These are phyloP conservation scores for Tipula confusa DNA, from an alignment of 2,888 invertebrate species.

Conservation along the genomic window DNA sequence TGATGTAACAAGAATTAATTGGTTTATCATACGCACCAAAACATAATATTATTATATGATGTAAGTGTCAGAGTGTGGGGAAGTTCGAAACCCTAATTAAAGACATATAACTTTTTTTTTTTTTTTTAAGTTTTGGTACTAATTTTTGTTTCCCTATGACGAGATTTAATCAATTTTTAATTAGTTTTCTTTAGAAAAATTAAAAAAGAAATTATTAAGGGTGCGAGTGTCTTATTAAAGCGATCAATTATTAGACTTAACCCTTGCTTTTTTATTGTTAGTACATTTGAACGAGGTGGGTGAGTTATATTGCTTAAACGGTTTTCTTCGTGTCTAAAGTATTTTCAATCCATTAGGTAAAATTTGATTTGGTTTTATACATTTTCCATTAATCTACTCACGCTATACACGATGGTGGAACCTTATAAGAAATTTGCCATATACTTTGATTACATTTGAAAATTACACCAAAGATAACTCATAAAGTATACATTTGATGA, in stretches of 20 bases:
- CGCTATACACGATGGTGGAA: not conserved
- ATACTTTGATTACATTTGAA: too few relatives aligned
- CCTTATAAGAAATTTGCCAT: too few relatives aligned
- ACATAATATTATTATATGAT: not conserved
- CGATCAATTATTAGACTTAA: constrained; percentile 3
- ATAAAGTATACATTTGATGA: too few relatives aligned
- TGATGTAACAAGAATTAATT: not conserved
- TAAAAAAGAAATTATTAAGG: not conserved
- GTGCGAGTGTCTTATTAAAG: not conserved
- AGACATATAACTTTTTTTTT: not conserved
- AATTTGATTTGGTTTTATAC: too few relatives aligned
- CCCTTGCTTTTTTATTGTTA: not conserved
- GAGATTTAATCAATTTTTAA: constrained; percentile 20
- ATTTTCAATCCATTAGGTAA: not conserved
- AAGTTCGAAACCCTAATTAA: not conserved
- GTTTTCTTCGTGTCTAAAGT: not conserved
- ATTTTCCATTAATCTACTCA: not conserved
- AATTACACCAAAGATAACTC: too few relatives aligned
- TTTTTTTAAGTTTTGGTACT: not conserved
- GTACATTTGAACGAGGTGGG: not conserved
- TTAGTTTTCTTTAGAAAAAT: not conserved
- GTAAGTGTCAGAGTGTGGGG: not conserved
- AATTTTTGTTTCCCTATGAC: not conserved
- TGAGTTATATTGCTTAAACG: not conserved
- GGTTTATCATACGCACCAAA: not conserved